Conservation (phyloP, 2,888 invertebrate species). For the Nomada hirtipes region DNA sequence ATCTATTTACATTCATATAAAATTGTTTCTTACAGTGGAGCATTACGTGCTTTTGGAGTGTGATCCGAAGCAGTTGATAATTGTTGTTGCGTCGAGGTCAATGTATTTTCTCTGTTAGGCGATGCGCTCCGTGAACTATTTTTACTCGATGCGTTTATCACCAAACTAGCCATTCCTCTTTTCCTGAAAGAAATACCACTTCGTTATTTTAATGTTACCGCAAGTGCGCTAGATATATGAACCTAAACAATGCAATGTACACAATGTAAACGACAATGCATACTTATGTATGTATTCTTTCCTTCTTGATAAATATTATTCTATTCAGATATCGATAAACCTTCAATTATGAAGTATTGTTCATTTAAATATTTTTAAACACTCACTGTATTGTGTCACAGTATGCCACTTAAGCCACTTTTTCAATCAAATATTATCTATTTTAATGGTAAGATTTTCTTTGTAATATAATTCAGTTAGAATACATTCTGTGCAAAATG, state of each 20-base stretch:
- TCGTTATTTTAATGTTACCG: slow-evolving; percentile 60
- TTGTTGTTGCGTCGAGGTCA: slow-evolving; percentile 72
- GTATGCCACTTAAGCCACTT: not conserved
- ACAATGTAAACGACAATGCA: not conserved
- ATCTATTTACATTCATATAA: slow-evolving; percentile 18
- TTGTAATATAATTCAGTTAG: not conserved
- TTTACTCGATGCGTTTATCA: slow-evolving; percentile 81
- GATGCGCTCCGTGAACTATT: slow-evolving; percentile 82
- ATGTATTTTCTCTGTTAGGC: slow-evolving; percentile 78
- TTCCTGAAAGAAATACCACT: slow-evolving; percentile 59
- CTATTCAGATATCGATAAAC: not conserved
- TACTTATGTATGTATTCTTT: not conserved
- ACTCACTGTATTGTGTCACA: slow-evolving; percentile 35
- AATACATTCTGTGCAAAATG: slow-evolving; percentile 2
- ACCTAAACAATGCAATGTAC: not conserved
- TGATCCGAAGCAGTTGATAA: slow-evolving; percentile 76
- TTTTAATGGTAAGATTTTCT: not conserved
- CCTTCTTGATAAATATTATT: not conserved
- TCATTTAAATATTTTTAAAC: slow-evolving; percentile 5
- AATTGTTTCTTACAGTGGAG: slow-evolving; percentile 76
- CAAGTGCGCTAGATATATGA: slow-evolving; percentile 9
- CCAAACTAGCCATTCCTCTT: slow-evolving; percentile 83
- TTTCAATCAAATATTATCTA: slow-evolving; percentile 26
- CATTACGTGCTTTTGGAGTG: slow-evolving; percentile 81
- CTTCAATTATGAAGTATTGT: not conserved